These are phyloP conservation scores for Rhagoletis zephyria DNA, from an alignment of 1,140 invertebrate genomes.

Conservation along the genomic window DNA sequence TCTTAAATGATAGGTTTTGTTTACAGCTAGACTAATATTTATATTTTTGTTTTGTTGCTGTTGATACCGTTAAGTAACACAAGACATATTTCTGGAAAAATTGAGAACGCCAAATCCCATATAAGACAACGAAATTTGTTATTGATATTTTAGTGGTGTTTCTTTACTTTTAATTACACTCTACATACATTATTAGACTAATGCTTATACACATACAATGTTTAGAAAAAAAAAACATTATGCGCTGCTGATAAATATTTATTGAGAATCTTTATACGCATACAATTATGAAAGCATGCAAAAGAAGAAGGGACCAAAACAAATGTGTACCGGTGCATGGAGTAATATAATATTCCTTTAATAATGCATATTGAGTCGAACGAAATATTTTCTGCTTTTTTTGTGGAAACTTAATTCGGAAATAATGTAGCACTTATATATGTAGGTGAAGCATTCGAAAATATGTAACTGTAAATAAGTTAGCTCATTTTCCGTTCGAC, in stretches of 20 bases:
- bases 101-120: not conserved
- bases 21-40: slow-evolving; percentile 32
- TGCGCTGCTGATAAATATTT: not conserved
- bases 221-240: not conserved
- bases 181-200: not conserved
- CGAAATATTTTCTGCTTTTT: no score
- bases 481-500: no score
- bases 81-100: slow-evolving; percentile 25
- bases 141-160: not conserved
- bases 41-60: not conserved
- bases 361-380: no score
- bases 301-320: no score
- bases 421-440: no score
- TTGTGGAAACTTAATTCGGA: no score
- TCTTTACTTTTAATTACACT: not conserved
- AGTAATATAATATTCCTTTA: no score
- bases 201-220: not conserved
- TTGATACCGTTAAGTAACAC: not conserved
- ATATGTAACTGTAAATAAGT: no score
- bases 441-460: no score
- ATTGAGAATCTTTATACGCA: no score
- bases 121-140: not conserved
- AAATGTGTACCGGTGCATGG: no score
- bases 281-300: no score
- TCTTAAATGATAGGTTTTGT: slow-evolving; percentile 41